phyloP scores from a whole-genome alignment of 2,113 vertebrate species.

The Macquaria australasica region DNA sequence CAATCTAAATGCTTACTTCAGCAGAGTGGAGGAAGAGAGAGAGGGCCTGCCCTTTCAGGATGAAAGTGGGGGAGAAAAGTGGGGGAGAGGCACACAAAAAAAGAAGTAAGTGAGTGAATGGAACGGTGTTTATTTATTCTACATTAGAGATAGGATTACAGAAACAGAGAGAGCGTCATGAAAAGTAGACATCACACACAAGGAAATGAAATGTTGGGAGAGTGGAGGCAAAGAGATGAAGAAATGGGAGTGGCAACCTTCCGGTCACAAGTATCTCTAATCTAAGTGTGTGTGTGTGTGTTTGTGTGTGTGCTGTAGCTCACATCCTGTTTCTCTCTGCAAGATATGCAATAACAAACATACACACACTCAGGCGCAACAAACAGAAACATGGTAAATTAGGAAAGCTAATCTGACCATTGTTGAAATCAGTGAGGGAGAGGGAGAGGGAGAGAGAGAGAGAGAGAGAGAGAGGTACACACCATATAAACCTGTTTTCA shows the following conservation, averaged over 20 bases:
- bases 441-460: too few species aligned
- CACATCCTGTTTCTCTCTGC: slow-evolving; percentile 23
- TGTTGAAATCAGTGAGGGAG: slow-evolving; percentile 11
- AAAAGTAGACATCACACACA: not conserved
- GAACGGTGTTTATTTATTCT: not conserved
- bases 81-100: not conserved
- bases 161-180: not conserved
- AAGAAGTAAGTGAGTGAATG: slow-evolving; percentile 10
- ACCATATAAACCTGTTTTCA: slow-evolving; percentile 56
- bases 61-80: slow-evolving; percentile 5
- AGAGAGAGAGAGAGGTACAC: not conserved
- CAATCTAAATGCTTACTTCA: slow-evolving; percentile 57
- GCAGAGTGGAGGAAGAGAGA: slow-evolving; percentile 14
- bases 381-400: slow-evolving; percentile 18
- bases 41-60: not conserved
- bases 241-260: not conserved
- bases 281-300: not conserved
- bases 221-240: not conserved
- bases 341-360: slow-evolving; percentile 1
- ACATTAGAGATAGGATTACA: slow-evolving; percentile 15
- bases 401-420: slow-evolving; percentile 34
- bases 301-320: not conserved
- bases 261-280: not conserved
- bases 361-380: not conserved
- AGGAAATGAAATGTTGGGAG: slow-evolving; percentile 10